Conservation (phyloP, 1,140 invertebrate genomes). For the Andrena cerasifolii region DNA sequence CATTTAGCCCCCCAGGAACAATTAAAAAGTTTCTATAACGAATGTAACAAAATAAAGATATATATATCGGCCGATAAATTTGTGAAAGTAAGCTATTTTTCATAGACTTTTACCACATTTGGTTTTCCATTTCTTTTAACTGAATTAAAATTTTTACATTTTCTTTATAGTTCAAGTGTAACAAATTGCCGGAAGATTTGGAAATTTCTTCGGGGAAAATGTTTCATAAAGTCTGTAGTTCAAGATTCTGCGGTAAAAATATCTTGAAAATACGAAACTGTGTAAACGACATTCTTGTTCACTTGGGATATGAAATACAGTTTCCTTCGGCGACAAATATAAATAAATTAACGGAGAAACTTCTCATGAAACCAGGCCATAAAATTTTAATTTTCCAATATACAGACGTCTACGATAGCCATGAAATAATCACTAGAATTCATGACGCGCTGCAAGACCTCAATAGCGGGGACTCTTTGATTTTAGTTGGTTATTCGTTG, state of each 20-base stretch:
- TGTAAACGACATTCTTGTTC: constrained; percentile 55
- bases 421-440: constrained; percentile 63
- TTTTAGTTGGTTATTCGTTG: constrained; percentile 77
- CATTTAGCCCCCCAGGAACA: constrained; percentile 51
- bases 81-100: constrained; percentile 24
- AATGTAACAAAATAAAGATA: constrained; percentile 30
- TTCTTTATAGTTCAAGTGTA: constrained; percentile 49
- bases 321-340: constrained; percentile 62
- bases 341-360: constrained; percentile 43
- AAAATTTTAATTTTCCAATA: constrained; percentile 72
- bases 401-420: constrained; percentile 57
- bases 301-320: constrained; percentile 42
- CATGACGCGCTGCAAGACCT: constrained; percentile 61
- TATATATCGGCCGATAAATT: neutral
- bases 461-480: constrained; percentile 61
- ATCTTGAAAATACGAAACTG: constrained; percentile 65
- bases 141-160: neutral
- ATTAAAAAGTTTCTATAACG: constrained; percentile 52
- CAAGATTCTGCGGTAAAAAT: constrained; percentile 74
- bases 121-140: neutral
- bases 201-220: constrained; percentile 70
- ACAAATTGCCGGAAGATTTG: constrained; percentile 48
- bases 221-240: constrained; percentile 72
- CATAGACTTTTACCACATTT: constrained; percentile 23
- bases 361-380: neutral